A percentile compares a stretch with the other conserved stretches of the same genome.
Conservation (phyloP, 2,888 invertebrate species). For the Hydraecia micacea region DNA sequence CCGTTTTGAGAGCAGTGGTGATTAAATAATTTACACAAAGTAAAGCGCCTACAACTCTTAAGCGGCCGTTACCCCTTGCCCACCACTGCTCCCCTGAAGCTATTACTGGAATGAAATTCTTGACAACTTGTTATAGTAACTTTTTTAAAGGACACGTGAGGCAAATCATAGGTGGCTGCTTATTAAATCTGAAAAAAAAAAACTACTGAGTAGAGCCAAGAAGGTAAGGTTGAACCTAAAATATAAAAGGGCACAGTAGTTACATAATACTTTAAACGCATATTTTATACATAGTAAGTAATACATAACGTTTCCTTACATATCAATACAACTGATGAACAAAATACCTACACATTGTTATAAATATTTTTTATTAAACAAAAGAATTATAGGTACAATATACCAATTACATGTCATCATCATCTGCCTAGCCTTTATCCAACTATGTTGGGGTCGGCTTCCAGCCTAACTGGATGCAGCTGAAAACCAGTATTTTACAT, state of each 20-base stretch:
- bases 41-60: background rate
- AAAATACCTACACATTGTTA: background rate
- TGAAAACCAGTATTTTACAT: too few species aligned
- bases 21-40: background rate
- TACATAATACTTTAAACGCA: background rate
- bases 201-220: background rate
- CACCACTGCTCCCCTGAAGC: background rate
- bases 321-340: background rate
- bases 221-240: background rate
- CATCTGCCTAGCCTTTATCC: too few species aligned
- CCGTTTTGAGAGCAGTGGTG: background rate
- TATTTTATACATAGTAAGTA: background rate
- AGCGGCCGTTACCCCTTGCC: background rate
- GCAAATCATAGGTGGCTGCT: background rate
- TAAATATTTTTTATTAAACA: conserved; percentile 14
- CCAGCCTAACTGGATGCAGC: too few species aligned
- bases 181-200: background rate
- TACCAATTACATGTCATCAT: too few species aligned
- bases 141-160: background rate
- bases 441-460: too few species aligned
- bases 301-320: conserved; percentile 6
- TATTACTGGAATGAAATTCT: conserved; percentile 3
- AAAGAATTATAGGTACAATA: too few species aligned
- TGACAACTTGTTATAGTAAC: background rate
- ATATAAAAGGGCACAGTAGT: background rate